Conservation (phyloP, 2,113 vertebrate species). For the Zosterops borbonicus region DNA sequence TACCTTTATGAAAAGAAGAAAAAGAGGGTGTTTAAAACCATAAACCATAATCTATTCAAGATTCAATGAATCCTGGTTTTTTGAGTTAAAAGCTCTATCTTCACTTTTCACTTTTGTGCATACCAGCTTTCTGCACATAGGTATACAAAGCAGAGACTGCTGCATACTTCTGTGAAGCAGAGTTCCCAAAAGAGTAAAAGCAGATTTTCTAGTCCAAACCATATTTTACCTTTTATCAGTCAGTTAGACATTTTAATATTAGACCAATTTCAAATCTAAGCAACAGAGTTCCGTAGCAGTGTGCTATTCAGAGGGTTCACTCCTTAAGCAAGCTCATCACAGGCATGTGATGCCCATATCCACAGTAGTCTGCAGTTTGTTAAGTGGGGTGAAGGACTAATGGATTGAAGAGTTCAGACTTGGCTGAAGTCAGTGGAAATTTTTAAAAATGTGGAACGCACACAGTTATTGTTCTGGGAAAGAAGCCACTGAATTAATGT, state of each 20-base stretch:
- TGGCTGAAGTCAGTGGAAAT: background rate
- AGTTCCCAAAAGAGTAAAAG: background rate
- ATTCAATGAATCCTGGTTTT: background rate
- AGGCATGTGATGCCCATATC: background rate
- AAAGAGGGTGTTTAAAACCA: slow-evolving; percentile 19
- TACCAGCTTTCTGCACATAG: background rate
- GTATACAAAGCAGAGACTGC: background rate
- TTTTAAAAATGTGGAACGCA: rapidly evolving
- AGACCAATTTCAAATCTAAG: background rate
- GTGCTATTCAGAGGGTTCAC: background rate
- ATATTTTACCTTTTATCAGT: background rate
- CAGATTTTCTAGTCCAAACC: background rate
- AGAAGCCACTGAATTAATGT: background rate
- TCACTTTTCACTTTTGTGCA: background rate
- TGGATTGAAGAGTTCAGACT: background rate
- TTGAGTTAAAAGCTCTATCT: background rate
- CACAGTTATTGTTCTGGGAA: background rate
- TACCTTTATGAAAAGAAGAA: background rate
- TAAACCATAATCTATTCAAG: slow-evolving; percentile 26
- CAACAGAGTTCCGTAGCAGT: background rate
- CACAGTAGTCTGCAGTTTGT: background rate
- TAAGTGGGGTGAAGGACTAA: background rate
- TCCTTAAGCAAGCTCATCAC: background rate
- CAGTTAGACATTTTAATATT: background rate
- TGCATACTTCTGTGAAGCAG: background rate